Evolutionary conservation across 2,888 invertebrate genomes (phyloP).

Genomic region (Rhagium mordax): DNA sequence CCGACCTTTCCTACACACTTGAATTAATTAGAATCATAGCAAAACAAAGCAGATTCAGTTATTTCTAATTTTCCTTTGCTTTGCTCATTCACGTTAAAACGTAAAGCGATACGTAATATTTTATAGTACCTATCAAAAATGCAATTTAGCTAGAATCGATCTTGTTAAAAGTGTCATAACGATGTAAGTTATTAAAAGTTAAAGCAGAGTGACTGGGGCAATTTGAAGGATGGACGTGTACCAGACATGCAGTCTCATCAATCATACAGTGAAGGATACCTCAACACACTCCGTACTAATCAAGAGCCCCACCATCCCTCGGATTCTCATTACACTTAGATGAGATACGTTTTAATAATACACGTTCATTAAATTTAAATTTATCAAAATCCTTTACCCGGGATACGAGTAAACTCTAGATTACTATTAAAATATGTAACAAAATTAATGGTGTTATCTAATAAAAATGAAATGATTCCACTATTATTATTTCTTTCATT

Average conservation of each 20-base stretch:
- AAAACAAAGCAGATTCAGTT: neutral
- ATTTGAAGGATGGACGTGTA: slow-evolving; percentile 64
- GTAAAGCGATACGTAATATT: neutral
- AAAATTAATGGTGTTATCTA: neutral
- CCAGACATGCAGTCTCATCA: slow-evolving; percentile 64
- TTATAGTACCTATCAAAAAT: slow-evolving; percentile 12
- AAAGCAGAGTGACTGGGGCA: slow-evolving; percentile 62
- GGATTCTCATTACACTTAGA: slow-evolving; percentile 44
- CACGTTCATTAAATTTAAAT: slow-evolving; percentile 42
- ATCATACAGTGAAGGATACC: slow-evolving; percentile 62
- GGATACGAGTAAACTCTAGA: neutral
- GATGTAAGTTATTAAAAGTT: slow-evolving; percentile 67
- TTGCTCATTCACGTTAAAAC: neutral
- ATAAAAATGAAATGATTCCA: too few species aligned
- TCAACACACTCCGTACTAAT: slow-evolving; percentile 58
- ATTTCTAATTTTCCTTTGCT: neutral
- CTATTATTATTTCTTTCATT: too few species aligned
- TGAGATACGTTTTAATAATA: slow-evolving; percentile 43
- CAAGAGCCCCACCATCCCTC: slow-evolving; percentile 43
- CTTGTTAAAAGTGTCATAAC: slow-evolving; percentile 63
- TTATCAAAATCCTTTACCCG: slow-evolving; percentile 15
- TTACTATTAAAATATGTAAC: neutral
- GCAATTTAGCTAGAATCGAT: slow-evolving; percentile 52
- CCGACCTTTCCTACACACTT: too few species aligned
- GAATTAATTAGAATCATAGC: neutral